These are phyloP conservation scores for Mellivora capensis DNA, from an alignment of 2,113 vertebrate species.

Conservation along the genomic window DNA sequence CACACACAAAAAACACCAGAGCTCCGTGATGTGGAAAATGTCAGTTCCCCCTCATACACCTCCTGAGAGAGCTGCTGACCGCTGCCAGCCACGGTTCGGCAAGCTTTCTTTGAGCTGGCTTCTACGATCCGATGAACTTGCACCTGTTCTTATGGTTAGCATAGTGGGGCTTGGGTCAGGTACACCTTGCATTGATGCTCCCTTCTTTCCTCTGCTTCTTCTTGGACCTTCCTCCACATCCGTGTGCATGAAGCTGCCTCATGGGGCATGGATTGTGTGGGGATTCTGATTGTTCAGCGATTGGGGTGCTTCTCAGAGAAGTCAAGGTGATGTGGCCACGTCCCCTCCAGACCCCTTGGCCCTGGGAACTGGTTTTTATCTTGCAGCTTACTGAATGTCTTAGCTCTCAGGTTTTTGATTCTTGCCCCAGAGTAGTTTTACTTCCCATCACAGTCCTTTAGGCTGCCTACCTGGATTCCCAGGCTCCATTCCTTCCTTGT, in stretches of 20 bases:
- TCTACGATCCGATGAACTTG: background rate
- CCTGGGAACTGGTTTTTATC: background rate
- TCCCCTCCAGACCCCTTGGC: background rate
- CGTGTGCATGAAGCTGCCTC: background rate
- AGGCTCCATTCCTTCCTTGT: background rate
- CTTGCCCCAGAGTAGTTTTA: background rate
- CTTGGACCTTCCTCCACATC: background rate
- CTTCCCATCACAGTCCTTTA: background rate
- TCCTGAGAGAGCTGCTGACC: background rate
- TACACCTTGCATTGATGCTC: rapidly evolving
- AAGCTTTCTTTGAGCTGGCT: background rate
- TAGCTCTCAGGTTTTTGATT: background rate
- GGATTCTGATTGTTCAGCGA: background rate
- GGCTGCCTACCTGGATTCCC: background rate
- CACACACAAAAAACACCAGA: background rate
- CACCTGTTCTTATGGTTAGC: no score
- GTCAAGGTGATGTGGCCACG: rapidly evolving
- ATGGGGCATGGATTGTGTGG: background rate
- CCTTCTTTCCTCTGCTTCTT: background rate
- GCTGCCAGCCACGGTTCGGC: background rate
- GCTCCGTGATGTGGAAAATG: background rate
- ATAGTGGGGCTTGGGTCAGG: background rate
- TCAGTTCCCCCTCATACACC: rapidly evolving
- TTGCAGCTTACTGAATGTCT: background rate
- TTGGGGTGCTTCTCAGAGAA: background rate